Base-by-base conservation (phyloP, 35 echinoderm and acorn worm genomes). In the Stichopus chloronotus region DNA sequence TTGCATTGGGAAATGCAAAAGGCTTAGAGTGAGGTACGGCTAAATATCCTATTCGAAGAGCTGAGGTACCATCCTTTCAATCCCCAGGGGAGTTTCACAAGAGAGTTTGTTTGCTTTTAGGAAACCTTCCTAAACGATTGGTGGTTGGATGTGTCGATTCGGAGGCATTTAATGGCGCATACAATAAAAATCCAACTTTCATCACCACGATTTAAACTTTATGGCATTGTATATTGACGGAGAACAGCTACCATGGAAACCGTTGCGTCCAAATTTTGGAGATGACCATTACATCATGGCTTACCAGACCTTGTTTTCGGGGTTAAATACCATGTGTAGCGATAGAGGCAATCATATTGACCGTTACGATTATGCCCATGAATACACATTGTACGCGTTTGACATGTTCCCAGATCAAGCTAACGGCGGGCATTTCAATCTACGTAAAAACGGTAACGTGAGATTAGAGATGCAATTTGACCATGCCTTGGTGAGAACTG, bases 401-500 rank as follows among this genome's bases (percentile, higher is more conserved):
- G 95, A 96, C 68, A 59, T 94, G 24, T 94, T 92, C 5, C 95
- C 95, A 53, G 95, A 96, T 55, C 59, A 92, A 56, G 30, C 87
- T 8, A 86, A 21, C 14, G 90, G n/a, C n/a, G 95, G 11, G 92
- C 92, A 93, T 63, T 96, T 96, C 71, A 96, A 94, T 71, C 87
- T 94, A 13, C 20, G 21, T 4, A 93, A 96, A 79, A 87, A 93
- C 7, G 95, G 95, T 4, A 92, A 96, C 81, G 56, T 96, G 21
- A 87, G 92, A 16, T 60, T 96, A 16, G 95, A 96, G 52, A 78
- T 20, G n/a, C 19, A 4, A 78, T 74, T 74, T 14, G 19, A 78
- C 14, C 74, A 2, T 20, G 74, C 74, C 19, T 20, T 78, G 74
- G 74, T 78, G 2, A 78, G 5, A 78, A 78, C 74, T 1, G 8